Conservation (phyloP, 2,797 vertebrate genomes). For the Tachyglossus aculeatus region DNA sequence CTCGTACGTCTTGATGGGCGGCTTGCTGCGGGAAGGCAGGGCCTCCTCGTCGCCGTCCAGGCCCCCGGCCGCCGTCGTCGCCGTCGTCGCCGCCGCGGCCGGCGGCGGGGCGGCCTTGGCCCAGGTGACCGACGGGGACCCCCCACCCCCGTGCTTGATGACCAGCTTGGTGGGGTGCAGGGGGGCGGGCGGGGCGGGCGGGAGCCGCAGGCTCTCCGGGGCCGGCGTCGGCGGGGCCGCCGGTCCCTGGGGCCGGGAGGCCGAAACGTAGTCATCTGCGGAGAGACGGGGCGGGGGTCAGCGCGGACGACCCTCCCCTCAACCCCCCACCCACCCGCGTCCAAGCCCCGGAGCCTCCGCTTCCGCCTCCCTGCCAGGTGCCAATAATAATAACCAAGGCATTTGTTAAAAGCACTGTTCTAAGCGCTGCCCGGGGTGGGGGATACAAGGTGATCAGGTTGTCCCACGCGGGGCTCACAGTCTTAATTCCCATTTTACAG, state of each 20-base stretch:
- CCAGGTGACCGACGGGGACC: slow-evolving; percentile 78
- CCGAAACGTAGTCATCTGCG: slow-evolving; percentile 88
- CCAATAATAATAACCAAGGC: too few species aligned
- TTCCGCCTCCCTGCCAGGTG: too few species aligned
- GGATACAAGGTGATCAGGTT: too few species aligned
- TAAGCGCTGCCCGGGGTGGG: too few species aligned
- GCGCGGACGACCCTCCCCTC: too few species aligned
- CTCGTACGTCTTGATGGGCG: slow-evolving; percentile 94
- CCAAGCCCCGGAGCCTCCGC: too few species aligned
- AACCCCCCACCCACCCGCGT: too few species aligned
- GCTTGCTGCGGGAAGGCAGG: slow-evolving; percentile 87
- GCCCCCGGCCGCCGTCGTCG: slow-evolving; percentile 54
- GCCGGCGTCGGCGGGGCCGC: slow-evolving; percentile 7
- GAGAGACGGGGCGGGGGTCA: too few species aligned
- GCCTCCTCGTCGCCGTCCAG: slow-evolving; percentile 82
- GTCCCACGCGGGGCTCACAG: too few species aligned
- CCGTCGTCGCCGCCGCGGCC: slow-evolving; percentile 70
- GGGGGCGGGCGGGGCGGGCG: slow-evolving; percentile 26
- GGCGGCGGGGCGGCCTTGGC: slow-evolving; percentile 60
- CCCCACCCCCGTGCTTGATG: slow-evolving; percentile 87
- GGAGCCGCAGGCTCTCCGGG: slow-evolving; percentile 31
- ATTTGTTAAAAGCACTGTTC: too few species aligned
- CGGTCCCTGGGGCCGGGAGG: slow-evolving; percentile 61
- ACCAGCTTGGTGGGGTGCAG: slow-evolving; percentile 87
- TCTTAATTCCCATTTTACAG: too few species aligned